Conservation (phyloP, 1,140 invertebrate genomes). For the Lepidostoma basale region DNA sequence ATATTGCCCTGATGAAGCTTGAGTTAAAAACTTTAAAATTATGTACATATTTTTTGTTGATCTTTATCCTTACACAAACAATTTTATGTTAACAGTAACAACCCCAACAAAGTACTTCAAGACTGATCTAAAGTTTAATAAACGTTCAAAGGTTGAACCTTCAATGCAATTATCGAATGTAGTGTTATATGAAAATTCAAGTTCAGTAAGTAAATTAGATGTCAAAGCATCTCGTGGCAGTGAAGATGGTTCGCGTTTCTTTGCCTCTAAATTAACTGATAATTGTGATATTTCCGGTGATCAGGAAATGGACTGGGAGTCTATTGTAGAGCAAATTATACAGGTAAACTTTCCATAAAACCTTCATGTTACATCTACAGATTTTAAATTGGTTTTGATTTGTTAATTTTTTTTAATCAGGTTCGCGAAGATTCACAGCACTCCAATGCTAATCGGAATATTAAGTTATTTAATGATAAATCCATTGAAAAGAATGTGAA, state of each 20-base stretch:
- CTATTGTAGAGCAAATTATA: conserved; percentile 14
- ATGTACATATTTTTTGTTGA: too few relatives aligned
- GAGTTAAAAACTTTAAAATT: too few relatives aligned
- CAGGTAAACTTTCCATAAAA: background rate
- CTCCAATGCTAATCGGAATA: background rate
- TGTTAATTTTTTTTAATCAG: background rate
- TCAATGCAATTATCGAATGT: background rate
- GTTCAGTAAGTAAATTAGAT: background rate
- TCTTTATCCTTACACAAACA: too few relatives aligned
- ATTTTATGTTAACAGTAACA: too few relatives aligned
- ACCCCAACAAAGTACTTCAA: too few relatives aligned
- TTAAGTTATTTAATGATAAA: conserved; percentile 4
- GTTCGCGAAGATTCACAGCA: conserved; percentile 5
- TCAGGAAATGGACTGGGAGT: conserved; percentile 25
- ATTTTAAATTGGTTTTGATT: too few relatives aligned
- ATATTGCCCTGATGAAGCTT: too few relatives aligned
- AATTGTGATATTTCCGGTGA: background rate
- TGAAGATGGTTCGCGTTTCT: background rate
- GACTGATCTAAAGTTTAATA: background rate
- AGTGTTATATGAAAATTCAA: background rate
- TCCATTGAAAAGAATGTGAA: background rate
- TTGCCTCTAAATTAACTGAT: background rate
- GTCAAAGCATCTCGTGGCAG: background rate
- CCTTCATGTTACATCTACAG: too few relatives aligned
- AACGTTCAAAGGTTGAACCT: background rate